A percentile compares a stretch with the other conserved stretches of the same genome.
Conservation (phyloP, 2,113 vertebrate genomes). For the Pelusios castaneus region DNA sequence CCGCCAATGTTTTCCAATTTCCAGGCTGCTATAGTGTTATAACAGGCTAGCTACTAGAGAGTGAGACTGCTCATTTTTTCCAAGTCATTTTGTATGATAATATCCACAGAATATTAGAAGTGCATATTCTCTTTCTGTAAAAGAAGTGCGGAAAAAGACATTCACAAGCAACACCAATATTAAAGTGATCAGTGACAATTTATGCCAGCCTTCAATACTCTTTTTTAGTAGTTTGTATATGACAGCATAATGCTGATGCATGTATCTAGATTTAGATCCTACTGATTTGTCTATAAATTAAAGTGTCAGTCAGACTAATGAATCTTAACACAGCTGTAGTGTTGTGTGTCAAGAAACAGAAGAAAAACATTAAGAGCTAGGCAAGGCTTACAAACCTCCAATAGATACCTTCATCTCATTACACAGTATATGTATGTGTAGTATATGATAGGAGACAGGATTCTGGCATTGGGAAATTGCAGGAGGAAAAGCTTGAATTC, state of each 20-base stretch:
- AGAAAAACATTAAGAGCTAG: background rate
- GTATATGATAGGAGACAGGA: slow-evolving; percentile 24
- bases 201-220: background rate
- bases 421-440: slow-evolving; percentile 22
- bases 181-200: background rate
- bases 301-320: background rate
- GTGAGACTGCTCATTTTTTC: background rate
- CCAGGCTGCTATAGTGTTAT: background rate
- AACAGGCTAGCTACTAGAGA: background rate
- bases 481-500: slow-evolving; percentile 4
- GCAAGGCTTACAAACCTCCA: background rate
- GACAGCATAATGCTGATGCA: background rate
- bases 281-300: slow-evolving; percentile 38
- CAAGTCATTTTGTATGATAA: background rate
- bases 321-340: background rate
- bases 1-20: background rate
- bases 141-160: background rate
- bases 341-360: background rate
- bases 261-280: slow-evolving; percentile 1
- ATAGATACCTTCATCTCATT: slow-evolving; percentile 50
- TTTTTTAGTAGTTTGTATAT: background rate
- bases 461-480: slow-evolving; percentile 15
- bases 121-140: background rate
- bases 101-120: background rate
- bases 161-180: background rate